Evolutionary conservation across 2,113 vertebrate species (phyloP), one percentile per base, ranked within the genome.

Genomic region (Rhinopomastus cyanomelas): DNA sequence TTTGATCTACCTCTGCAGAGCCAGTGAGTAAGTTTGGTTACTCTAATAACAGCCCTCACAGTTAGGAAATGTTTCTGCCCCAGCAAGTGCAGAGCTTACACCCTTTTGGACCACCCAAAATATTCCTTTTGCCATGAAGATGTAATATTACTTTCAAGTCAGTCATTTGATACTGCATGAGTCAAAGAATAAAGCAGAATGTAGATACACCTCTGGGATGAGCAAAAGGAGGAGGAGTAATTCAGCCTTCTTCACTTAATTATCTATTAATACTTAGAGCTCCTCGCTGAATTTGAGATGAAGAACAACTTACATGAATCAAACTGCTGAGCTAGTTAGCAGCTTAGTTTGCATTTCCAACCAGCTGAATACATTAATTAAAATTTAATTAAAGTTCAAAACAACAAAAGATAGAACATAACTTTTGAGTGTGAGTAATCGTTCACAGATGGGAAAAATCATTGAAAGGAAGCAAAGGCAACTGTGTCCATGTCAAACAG

Each of bases 21-120:
- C 60, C 17, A 66, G 53, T 61, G 82, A 90, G 27, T 69, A 68
- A 66, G 13, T 93, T 76, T 67, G 91, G 93, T 87, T 93, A 81
- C 69, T 61, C 67, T 94, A 94, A 94, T 79, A 92, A 89, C 90
- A 94, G 69, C 12, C 13, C 34, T 82, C 39, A 72, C 9, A 46
- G 20, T 80, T 88, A 77, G 32, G 61, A 95, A 87, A 83, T 27
- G 19, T 73, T 89, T 94, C 66, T 90, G 44, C 46, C 30, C 23
- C 49, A 61, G 29, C n/a, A n/a, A n/a, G n/a, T 71, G 36, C 19
- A 68, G 57, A 77, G 61, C 74, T 57, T 75, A 76, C 36, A 80
- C 75, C 51, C 48, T 72, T 37, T 90, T 77, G 81, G 90, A 88
- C 60, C n/a, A 86, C 73, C 53, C 86, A 71, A 81, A 90, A 79